phyloP scores from a whole-genome alignment of 2,797 vertebrate species.

The Chelidonichthys spinosus region DNA sequence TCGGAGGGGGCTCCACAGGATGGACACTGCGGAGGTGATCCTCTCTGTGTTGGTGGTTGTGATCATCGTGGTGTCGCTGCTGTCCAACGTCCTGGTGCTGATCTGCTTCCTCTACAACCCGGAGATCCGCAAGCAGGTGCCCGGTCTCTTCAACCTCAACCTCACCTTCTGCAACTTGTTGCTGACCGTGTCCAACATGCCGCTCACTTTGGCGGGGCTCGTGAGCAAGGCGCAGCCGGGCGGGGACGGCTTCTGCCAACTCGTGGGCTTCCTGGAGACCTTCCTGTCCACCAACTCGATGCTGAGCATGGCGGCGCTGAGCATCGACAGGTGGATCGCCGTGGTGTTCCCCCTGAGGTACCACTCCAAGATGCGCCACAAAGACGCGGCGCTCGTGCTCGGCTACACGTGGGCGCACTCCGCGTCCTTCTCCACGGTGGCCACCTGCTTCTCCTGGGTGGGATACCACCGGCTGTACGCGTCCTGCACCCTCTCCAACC shows the following conservation, averaged over 20 bases:
- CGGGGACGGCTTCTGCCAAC: constrained; percentile 89
- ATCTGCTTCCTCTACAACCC: constrained; percentile 94
- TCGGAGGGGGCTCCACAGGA: constrained; percentile 79
- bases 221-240: constrained; percentile 88
- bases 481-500: constrained; percentile 93
- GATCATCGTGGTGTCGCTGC: constrained; percentile 92
- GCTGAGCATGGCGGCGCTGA: constrained; percentile 97
- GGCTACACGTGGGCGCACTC: constrained; percentile 97
- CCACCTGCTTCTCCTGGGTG: constrained; percentile 93
- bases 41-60: constrained; percentile 89
- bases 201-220: constrained; percentile 93
- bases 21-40: constrained; percentile 93
- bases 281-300: constrained; percentile 96
- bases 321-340: constrained; percentile 97
- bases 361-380: constrained; percentile 94
- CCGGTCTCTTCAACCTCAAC: constrained; percentile 96
- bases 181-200: constrained; percentile 96
- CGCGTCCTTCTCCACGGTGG: constrained; percentile 90
- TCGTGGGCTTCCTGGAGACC: constrained; percentile 94
- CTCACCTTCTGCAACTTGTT: constrained; percentile 97
- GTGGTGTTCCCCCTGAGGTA: constrained; percentile 98
- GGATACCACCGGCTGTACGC: constrained; percentile 96
- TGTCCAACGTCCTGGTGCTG: constrained; percentile 98
- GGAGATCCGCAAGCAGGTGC: constrained; percentile 95
- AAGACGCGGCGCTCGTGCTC: constrained; percentile 91